phyloP scores from a whole-genome alignment of 2,888 invertebrate species.

The Blastobasis adustella region DNA sequence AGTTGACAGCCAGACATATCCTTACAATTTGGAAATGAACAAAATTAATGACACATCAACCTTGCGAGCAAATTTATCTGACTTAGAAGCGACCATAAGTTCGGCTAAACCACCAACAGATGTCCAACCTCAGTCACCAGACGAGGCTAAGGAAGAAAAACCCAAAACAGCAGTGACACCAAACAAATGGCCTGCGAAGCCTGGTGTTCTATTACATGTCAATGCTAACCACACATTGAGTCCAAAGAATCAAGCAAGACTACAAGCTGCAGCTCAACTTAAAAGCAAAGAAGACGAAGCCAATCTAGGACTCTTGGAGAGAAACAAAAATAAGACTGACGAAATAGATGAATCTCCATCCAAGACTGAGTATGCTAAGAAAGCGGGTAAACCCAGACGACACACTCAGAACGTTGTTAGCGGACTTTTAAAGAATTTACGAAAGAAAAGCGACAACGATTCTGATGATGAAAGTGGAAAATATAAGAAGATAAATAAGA shows the following conservation, averaged over 20 bases:
- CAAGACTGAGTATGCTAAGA: slow-evolving; percentile 54
- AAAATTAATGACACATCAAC: slow-evolving; percentile 41
- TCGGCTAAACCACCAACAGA: slow-evolving; percentile 15
- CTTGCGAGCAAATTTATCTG: slow-evolving; percentile 41
- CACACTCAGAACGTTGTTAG: slow-evolving; percentile 46
- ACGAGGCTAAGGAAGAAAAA: slow-evolving; percentile 37
- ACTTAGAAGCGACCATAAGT: slow-evolving; percentile 42
- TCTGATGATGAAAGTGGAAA: slow-evolving; percentile 65
- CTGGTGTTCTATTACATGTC: slow-evolving; percentile 91
- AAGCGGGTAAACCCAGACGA: slow-evolving; percentile 49
- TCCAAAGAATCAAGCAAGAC: slow-evolving; percentile 67
- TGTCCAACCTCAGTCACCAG: slow-evolving; percentile 36
- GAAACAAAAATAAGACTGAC: slow-evolving; percentile 36
- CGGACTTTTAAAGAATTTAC: slow-evolving; percentile 52
- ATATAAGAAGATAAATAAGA: slow-evolving; percentile 65
- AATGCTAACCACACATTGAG: slow-evolving; percentile 86
- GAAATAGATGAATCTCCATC: slow-evolving; percentile 24
- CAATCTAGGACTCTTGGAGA: slow-evolving; percentile 60
- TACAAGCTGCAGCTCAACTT: slow-evolving; percentile 31
- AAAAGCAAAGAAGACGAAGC: slow-evolving; percentile 33
- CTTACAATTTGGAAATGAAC: slow-evolving; percentile 50
- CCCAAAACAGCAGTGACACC: slow-evolving; percentile 61
- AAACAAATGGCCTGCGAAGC: slow-evolving; percentile 90
- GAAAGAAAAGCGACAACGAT: slow-evolving; percentile 49
- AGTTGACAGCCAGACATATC: slow-evolving; percentile 44